Percentiles rank a stretch among this genome's conserved stretches.
Evolutionary conservation across 2,113 vertebrate genomes (phyloP).

Genomic region (Suricata suricatta): DNA sequence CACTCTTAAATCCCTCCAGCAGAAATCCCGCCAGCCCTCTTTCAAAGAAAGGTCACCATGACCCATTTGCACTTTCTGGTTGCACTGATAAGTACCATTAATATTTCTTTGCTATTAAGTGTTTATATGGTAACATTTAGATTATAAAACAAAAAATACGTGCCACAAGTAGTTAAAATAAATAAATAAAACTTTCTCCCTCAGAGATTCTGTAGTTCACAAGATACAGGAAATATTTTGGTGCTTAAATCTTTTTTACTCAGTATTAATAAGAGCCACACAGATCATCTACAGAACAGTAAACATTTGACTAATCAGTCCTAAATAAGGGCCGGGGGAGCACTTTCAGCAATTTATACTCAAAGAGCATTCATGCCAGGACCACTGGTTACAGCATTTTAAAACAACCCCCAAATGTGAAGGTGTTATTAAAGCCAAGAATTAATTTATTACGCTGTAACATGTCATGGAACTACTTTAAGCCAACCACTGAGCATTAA

Average conservation of each 20-base stretch:
- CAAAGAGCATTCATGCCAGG: neutral
- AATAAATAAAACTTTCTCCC: neutral
- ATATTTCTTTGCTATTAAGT: neutral
- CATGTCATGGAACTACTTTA: slow-evolving; percentile 44
- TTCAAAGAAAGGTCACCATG: neutral
- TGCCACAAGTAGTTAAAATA: neutral
- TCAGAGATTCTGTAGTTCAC: slow-evolving; percentile 3
- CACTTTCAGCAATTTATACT: neutral
- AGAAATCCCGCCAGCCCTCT: neutral
- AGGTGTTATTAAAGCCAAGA: slow-evolving; percentile 65
- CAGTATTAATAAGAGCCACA: neutral
- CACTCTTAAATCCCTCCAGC: neutral
- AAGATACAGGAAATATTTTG: neutral
- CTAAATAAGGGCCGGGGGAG: neutral
- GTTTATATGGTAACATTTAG: neutral
- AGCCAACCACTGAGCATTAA: slow-evolving; percentile 54
- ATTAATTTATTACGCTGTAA: slow-evolving; percentile 41
- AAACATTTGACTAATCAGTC: slow-evolving; percentile 2
- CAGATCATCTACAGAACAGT: neutral
- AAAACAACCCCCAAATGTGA: slow-evolving; percentile 53
- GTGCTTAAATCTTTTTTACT: neutral
- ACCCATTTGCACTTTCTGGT: neutral
- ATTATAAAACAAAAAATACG: neutral
- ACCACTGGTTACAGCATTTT: neutral
- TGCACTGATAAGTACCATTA: neutral